Base-by-base conservation (phyloP, 2,113 vertebrate species). In the Herpailurus yagouaroundi region DNA sequence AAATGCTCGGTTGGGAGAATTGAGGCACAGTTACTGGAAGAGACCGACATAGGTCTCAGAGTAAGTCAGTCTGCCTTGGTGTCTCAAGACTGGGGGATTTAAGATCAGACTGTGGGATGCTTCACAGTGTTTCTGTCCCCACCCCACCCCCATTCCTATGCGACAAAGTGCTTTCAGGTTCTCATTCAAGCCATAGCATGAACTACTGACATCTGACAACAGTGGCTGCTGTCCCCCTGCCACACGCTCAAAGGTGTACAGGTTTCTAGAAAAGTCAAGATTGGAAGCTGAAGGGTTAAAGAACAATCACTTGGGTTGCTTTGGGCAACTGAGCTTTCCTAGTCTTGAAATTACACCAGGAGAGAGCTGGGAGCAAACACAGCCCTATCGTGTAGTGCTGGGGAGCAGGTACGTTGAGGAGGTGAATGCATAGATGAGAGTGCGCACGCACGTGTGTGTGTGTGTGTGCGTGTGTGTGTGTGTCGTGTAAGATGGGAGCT, bases 331-430 rank as follows among this genome's bases (percentile, higher is more conserved):
- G 84, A 90, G 25, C 23, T 85, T 55, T 38, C 23, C 52, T 41
- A 23, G 25, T 33, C 41, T 23, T 64, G 60, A 38, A 60, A 29
- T 21, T 13, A 57, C 3, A 13, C 45, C n/a, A 31, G 81, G 60
- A 68, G 73, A 12, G 4, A 38, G 64, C 55, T 18, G 25, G 60
- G 23, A 55, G 25, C 68, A 5, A 4, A 16, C 33, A 38, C 31
- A 21, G 5, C 63, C 9, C 14, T 23, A 38, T 12, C 0, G 0
- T 0, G 23, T 3, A 3, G 23, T 63, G n/a, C 68, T 7, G 27
- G 31, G 71, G 29, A 55, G 15, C 64, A 50, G 60, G 21, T 1
- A 11, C 13, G 0, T 10, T 63, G 64, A 89, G 60, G 29, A 50
- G 41, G 45, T 13, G 10, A 3, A 8, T 3, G 69, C 7, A 0